Conservation (phyloP, 1,140 invertebrate genomes). For the Ylistrum balloti region DNA sequence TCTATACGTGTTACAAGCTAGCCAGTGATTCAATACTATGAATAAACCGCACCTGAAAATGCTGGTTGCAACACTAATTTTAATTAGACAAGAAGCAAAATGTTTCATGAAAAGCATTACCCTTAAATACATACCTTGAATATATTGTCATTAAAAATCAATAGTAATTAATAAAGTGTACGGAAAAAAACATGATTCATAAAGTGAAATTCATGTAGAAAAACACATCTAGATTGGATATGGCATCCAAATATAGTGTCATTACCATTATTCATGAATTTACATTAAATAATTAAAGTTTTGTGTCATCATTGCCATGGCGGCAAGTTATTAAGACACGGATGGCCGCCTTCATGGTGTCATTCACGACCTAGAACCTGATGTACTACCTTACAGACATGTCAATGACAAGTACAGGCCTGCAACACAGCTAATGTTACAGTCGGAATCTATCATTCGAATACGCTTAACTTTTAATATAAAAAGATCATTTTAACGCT, state of each 20-base stretch:
- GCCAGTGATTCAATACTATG: too few species aligned
- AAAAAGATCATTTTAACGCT: too few species aligned
- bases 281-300: constrained; percentile 31
- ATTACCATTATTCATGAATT: constrained; percentile 30
- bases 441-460: neutral
- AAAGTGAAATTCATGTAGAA: neutral
- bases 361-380: neutral
- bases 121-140: too few species aligned
- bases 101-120: too few species aligned
- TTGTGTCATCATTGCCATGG: constrained; percentile 17
- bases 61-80: too few species aligned
- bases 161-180: too few species aligned
- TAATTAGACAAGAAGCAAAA: too few species aligned
- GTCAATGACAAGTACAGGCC: neutral
- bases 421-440: neutral
- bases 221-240: neutral
- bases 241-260: neutral
- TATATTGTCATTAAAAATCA: too few species aligned
- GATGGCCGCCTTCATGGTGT: neutral
- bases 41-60: too few species aligned
- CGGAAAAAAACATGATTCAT: neutral
- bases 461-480: neutral
- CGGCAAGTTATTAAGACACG: neutral
- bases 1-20: too few species aligned
- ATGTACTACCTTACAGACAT: too few species aligned